These are phyloP conservation scores for Pantherophis alleghaniensis DNA, from an alignment of 2,797 vertebrate species.

Conservation along the genomic window DNA sequence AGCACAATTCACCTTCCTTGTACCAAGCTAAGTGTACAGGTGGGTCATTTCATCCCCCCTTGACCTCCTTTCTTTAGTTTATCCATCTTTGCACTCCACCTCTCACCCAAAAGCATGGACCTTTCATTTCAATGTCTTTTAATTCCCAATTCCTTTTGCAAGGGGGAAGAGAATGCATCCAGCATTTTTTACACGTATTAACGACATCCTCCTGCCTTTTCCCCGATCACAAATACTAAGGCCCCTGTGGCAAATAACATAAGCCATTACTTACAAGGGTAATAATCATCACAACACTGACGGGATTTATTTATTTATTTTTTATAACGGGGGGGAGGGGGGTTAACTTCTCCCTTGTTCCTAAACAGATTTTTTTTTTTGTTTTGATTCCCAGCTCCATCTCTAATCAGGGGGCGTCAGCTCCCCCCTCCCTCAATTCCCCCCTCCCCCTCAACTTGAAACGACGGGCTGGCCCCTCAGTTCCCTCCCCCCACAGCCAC, in stretches of 20 bases:
- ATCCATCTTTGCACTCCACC: not conserved
- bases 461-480: too few relatives aligned
- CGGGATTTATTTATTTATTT: not conserved
- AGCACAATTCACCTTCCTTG: not conserved
- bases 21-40: not conserved
- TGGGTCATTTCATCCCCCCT: not conserved
- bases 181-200: not conserved
- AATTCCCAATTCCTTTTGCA: not conserved
- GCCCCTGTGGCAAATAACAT: not conserved
- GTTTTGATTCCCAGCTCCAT: not conserved
- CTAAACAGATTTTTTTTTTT: not conserved
- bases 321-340: not conserved
- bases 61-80: not conserved
- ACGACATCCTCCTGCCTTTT: not conserved
- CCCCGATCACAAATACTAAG: not conserved
- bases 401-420: not conserved
- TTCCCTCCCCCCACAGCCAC: too few relatives aligned
- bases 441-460: not conserved
- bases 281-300: not conserved
- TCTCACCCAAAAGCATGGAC: not conserved
- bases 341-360: not conserved
- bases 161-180: not conserved
- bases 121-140: not conserved
- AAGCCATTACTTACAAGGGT: not conserved
- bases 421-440: not conserved